Evolutionary conservation across 1,140 invertebrate genomes (phyloP).

Genomic region (Aphelenchoides fujianensis): DNA sequence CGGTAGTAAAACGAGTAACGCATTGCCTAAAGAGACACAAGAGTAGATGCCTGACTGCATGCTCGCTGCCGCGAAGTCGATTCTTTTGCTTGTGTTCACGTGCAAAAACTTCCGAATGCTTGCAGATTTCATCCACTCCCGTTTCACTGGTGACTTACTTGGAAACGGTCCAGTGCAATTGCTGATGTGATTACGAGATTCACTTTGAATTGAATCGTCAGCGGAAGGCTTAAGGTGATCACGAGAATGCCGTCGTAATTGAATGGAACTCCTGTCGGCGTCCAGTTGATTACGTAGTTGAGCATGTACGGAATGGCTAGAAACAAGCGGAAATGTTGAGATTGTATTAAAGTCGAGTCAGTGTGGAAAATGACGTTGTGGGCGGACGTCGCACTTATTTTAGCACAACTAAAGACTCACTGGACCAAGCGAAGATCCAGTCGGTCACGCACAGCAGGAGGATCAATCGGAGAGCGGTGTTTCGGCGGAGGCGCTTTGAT

Average conservation of each 20-base stretch:
- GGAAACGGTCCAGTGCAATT: constrained; percentile 33
- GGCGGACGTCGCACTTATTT: too few species aligned
- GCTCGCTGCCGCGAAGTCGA: too few species aligned
- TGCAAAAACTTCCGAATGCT: constrained; percentile 4
- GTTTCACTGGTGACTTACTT: constrained; percentile 34
- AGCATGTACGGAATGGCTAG: constrained; percentile 39
- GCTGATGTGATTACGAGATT: constrained; percentile 34
- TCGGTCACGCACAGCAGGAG: constrained; percentile 31
- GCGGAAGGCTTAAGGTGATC: constrained; percentile 26
- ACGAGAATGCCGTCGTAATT: constrained; percentile 38
- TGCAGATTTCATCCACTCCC: neutral
- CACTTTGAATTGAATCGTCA: constrained; percentile 39
- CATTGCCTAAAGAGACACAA: constrained; percentile 35
- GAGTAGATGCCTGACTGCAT: neutral
- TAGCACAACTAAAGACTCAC: constrained; percentile 21
- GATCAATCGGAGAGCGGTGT: constrained; percentile 28
- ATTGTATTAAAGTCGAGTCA: too few species aligned
- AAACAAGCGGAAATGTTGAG: neutral
- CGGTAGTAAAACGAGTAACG: constrained; percentile 36
- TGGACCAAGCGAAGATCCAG: constrained; percentile 25
- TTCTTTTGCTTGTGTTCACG: too few species aligned
- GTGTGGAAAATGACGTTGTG: too few species aligned
- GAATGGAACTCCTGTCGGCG: constrained; percentile 31
- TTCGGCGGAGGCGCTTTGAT: constrained; percentile 4
- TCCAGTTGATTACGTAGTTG: constrained; percentile 33